Base-by-base conservation (phyloP, 2,888 invertebrate genomes). In the Siphlonurus alternatus region DNA sequence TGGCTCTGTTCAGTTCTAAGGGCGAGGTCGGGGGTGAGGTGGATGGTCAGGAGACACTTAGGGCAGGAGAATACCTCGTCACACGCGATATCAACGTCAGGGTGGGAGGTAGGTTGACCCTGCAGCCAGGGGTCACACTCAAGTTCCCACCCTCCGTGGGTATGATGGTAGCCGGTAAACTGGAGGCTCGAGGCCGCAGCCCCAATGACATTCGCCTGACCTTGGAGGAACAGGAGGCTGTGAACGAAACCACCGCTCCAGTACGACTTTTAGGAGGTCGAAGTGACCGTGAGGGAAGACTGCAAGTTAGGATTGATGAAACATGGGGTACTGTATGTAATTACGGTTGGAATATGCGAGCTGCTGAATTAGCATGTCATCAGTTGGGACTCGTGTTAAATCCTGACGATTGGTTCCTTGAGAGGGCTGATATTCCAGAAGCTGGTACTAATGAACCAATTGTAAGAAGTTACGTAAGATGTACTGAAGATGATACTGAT, bases 271-370 rank as follows among this genome's bases (percentile, higher is more conserved):
- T 91, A 1, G 93, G 93, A 22, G 94, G 94, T 0, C 80, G 82
- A 67, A 86, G 87, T 1, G 83, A 83, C 63, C 82, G 85, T 53
- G 94, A 96, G 78, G 99, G 99, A 0, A 81, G 96, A 68, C 74
- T 93, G 53, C 91, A 93, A 79, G 79, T 79, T 69, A 71, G 68
- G 65, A 19, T 53, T 1, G 19, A 62, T 51, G 38, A 53, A 3
- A 53, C 25, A 20, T 98, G 98, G 98, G 98, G 98, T 51, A 97
- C 97, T 0, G 92, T 99, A 0, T 99, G 99, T 74, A 92, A 92
- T 76, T 93, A 98, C 73, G 91, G 89, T 60, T 99, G 98, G 96
- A 94, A 88, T 59, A 86, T 92, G 22, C 80, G 85, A 59, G 89
- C 93, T 72, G 95, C 99, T 0, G 92, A 95, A 0, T 77, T 98